Conservation (phyloP, 1,140 invertebrate genomes). For the Coptotermes formosanus region DNA sequence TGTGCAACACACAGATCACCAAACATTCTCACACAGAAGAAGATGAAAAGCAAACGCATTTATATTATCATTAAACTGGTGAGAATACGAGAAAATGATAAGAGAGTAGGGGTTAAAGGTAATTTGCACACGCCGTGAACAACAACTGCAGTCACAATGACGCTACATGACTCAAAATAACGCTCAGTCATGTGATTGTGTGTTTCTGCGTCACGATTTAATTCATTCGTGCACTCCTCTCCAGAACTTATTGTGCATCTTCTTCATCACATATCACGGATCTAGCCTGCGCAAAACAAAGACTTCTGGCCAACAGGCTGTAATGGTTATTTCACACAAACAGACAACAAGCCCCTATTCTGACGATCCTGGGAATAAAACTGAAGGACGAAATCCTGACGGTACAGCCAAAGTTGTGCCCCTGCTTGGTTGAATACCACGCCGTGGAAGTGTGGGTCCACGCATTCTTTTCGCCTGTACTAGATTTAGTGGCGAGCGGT, state of each 20-base stretch:
- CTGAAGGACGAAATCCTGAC: too few relatives aligned
- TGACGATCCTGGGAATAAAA: too few relatives aligned
- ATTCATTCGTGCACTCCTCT: background rate
- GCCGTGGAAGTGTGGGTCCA: too few relatives aligned
- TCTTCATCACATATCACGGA: background rate
- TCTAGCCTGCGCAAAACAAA: background rate
- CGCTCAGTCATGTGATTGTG: conserved; percentile 1
- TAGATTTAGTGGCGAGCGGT: too few relatives aligned
- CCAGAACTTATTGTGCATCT: background rate
- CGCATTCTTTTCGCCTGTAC: too few relatives aligned
- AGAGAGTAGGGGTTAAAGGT: background rate
- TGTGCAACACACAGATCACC: too few relatives aligned
- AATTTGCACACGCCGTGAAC: conserved; percentile 11
- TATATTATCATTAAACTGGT: background rate
- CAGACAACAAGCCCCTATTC: too few relatives aligned
- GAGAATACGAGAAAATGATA: background rate
- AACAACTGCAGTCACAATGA: background rate
- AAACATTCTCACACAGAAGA: too few relatives aligned
- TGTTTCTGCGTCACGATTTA: background rate
- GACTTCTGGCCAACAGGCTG: background rate
- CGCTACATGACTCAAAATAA: background rate
- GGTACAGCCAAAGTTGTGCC: too few relatives aligned
- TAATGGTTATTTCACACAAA: background rate
- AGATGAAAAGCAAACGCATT: too few relatives aligned
- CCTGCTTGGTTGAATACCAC: too few relatives aligned